Percentiles rank a stretch among this genome's conserved stretches.
Evolutionary conservation across 2,113 vertebrate species (phyloP).

Genomic region (Fulmarus glacialis): DNA sequence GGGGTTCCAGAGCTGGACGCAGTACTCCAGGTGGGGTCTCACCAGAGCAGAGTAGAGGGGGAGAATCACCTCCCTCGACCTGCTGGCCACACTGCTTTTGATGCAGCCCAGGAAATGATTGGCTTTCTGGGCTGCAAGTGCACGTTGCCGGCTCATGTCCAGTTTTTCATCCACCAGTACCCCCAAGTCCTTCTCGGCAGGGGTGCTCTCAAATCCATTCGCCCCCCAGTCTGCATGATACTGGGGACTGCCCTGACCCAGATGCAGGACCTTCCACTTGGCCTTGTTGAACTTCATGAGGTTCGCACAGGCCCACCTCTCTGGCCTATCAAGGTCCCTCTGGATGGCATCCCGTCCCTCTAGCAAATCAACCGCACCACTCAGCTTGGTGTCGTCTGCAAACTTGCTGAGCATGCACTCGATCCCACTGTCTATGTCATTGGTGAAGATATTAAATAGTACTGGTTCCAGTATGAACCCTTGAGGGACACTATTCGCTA

Average conservation of each 20-base stretch:
- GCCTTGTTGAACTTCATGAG: neutral
- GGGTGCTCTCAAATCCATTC: neutral
- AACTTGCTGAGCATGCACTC: accelerated
- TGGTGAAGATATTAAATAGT: neutral
- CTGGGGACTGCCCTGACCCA: accelerated
- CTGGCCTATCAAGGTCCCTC: neutral
- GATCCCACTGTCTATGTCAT: neutral
- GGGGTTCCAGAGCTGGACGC: accelerated
- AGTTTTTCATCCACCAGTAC: accelerated
- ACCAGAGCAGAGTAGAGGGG: neutral
- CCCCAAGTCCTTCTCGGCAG: neutral
- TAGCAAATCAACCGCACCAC: accelerated
- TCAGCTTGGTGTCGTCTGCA: neutral
- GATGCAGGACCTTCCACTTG: neutral
- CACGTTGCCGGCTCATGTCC: accelerated
- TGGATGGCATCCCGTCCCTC: neutral
- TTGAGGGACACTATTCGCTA: neutral
- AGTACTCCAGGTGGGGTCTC: neutral
- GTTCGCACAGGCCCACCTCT: neutral
- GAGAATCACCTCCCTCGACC: neutral
- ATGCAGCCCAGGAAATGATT: accelerated
- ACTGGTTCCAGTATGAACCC: neutral
- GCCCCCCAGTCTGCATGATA: neutral
- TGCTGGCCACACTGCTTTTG: neutral
- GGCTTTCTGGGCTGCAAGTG: accelerated